Conservation (phyloP, 2,113 vertebrate genomes). For the Falcunculus frontatus region DNA sequence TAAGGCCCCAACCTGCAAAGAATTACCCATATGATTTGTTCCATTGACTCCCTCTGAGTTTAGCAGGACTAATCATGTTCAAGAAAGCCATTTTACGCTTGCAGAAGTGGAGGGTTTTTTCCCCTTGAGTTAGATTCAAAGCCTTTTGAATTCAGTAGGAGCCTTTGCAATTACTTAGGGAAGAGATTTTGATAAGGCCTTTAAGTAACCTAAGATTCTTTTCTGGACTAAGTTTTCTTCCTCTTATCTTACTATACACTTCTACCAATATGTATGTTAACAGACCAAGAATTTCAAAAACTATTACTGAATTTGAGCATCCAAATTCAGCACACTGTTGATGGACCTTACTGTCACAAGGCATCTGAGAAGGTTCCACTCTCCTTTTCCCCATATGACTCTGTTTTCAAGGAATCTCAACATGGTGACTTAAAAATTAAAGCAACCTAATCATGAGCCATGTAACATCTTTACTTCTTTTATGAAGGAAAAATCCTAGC, state of each 20-base stretch:
- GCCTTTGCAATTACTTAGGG: neutral
- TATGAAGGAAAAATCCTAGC: neutral
- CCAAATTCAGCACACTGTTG: neutral
- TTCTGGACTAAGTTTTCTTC: neutral
- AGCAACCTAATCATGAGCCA: neutral
- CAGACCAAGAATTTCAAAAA: neutral
- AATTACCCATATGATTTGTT: conserved; percentile 67
- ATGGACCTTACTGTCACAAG: neutral
- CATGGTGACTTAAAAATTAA: neutral
- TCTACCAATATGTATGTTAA: neutral
- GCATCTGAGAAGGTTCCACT: neutral
- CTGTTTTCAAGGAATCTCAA: neutral
- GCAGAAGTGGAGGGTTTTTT: neutral
- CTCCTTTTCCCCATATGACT: neutral
- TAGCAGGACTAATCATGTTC: conserved; percentile 9
- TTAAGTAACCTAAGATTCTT: neutral
- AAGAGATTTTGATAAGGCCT: neutral
- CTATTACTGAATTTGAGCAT: neutral
- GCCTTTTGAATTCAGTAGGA: neutral
- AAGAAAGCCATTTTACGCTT: conserved; percentile 1
- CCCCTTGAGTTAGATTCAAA: neutral
- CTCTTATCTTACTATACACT: neutral
- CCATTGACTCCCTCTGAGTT: conserved; percentile 47
- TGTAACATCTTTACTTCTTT: neutral
- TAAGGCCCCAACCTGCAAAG: conserved; percentile 63